phyloP scores from a whole-genome alignment of 2,797 vertebrate species.

The Clarias platycephalus region DNA sequence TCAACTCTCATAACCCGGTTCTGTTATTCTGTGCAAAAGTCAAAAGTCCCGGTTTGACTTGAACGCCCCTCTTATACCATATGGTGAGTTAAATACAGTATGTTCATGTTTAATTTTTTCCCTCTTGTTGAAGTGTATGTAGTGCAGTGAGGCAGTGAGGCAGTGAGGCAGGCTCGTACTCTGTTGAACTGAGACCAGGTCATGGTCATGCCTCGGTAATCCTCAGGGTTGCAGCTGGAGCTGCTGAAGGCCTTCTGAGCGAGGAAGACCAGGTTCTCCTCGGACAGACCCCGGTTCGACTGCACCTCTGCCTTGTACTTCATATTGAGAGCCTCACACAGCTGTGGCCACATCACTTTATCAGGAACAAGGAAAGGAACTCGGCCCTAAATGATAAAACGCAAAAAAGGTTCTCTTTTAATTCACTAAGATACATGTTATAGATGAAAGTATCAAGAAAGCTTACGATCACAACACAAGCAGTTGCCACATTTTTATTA shows the following conservation, averaged over 20 bases:
- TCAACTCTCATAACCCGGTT: no score
- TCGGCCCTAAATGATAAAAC: conserved; percentile 74
- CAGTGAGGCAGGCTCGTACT: conserved; percentile 66
- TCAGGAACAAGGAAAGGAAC: conserved; percentile 92
- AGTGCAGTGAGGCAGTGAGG: background rate
- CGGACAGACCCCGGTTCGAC: conserved; percentile 88
- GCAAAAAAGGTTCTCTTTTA: background rate
- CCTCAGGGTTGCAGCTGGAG: conserved; percentile 83
- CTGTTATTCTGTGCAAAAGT: no score
- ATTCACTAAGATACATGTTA: background rate
- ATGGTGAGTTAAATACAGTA: background rate
- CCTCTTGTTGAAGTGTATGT: background rate
- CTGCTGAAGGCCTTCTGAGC: conserved; percentile 92
- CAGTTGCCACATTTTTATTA: background rate
- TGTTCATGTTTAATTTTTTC: background rate
- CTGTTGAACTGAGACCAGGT: conserved; percentile 97
- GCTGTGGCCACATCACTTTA: conserved; percentile 91
- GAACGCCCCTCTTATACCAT: no score
- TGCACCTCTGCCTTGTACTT: conserved; percentile 97
- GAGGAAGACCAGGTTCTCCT: conserved; percentile 93
- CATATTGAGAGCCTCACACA: conserved; percentile 92
- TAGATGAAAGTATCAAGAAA: background rate
- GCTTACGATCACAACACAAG: background rate
- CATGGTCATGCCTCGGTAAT: conserved; percentile 86
- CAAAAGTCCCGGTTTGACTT: no score